These are phyloP conservation scores for Cosmia trapezina DNA, from an alignment of 2,888 invertebrate genomes.

Conservation along the genomic window DNA sequence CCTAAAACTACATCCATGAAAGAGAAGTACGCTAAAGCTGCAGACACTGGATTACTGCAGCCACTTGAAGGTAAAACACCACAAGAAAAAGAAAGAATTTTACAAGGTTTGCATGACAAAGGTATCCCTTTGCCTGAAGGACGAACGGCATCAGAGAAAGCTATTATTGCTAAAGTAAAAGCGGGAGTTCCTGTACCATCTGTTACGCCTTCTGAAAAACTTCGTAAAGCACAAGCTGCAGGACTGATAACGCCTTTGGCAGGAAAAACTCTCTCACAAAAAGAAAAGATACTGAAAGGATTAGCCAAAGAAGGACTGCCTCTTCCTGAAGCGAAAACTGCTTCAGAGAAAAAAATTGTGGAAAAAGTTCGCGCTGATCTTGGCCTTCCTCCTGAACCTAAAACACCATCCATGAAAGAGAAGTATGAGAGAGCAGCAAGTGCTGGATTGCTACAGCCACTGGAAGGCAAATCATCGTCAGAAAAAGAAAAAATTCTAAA, in stretches of 20 bases:
- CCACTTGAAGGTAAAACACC: constrained; percentile 23
- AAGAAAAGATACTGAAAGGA: not conserved
- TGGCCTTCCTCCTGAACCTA: not conserved
- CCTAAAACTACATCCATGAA: constrained; percentile 36
- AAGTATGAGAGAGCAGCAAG: not conserved
- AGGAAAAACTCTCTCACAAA: not conserved
- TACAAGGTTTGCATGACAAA: constrained; percentile 20
- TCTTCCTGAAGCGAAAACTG: not conserved
- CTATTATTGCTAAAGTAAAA: constrained; percentile 20
- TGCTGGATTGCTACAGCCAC: not conserved
- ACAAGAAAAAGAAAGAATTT: constrained; percentile 29
- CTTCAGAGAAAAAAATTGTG: not conserved
- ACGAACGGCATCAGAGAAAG: constrained; percentile 45
- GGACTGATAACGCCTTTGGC: not conserved
- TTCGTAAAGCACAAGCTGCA: constrained; percentile 25
- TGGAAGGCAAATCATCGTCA: not conserved
- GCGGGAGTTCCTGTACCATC: not conserved
- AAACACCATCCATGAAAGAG: not conserved
- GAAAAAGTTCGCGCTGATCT: not conserved
- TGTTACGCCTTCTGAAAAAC: not conserved
- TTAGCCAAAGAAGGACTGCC: not conserved
- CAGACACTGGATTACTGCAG: constrained; percentile 21
- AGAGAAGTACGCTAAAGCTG: constrained; percentile 36
- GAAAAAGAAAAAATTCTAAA: constrained; percentile 38
- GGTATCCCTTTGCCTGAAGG: constrained; percentile 27